Evolutionary conservation across 2,797 vertebrate genomes (phyloP).

Genomic region (Nyctibius grandis): DNA sequence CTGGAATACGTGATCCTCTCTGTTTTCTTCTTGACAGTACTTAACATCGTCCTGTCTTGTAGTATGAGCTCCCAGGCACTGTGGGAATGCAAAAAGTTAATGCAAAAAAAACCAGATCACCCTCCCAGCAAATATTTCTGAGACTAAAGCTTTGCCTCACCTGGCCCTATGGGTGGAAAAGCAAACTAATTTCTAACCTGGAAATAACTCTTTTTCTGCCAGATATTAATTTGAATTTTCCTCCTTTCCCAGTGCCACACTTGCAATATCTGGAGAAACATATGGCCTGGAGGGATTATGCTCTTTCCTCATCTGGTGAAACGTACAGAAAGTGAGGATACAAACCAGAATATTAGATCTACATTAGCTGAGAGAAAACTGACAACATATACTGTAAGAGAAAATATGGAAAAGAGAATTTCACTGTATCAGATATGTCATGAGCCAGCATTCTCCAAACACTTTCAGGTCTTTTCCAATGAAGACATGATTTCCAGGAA

Average conservation of each 20-base stretch:
- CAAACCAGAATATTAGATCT: background rate
- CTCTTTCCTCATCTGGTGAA: background rate
- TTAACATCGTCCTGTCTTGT: background rate
- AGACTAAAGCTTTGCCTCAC: background rate
- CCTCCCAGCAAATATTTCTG: background rate
- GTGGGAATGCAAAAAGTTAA: background rate
- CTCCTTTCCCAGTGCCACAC: background rate
- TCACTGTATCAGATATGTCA: background rate
- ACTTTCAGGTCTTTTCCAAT: background rate
- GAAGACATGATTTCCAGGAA: background rate
- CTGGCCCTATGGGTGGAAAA: background rate
- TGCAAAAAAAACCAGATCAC: background rate
- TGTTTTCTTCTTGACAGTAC: background rate
- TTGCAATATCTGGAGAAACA: background rate
- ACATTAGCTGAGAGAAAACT: background rate
- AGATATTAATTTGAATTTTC: background rate
- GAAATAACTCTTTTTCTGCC: background rate
- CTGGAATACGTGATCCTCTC: background rate
- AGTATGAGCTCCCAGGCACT: background rate
- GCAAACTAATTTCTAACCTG: background rate
- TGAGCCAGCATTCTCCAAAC: background rate
- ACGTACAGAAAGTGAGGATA: background rate
- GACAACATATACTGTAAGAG: background rate
- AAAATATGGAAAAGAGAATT: background rate
- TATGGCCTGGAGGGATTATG: background rate